Conservation (phyloP, 2,797 vertebrate species). For the Phoeniculus purpureus region DNA sequence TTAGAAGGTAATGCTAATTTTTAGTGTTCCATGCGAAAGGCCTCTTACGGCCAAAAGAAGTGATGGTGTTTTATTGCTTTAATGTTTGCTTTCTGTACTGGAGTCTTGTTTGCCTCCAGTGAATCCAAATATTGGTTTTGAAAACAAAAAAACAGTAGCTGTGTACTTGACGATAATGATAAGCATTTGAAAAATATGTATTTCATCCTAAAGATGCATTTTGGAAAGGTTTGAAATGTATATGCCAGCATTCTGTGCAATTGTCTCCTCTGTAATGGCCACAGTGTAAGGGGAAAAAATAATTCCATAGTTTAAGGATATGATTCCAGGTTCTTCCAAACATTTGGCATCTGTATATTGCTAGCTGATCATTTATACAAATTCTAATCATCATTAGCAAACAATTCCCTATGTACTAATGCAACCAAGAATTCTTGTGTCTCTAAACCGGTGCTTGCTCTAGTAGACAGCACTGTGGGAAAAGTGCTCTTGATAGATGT, state of each 20-base stretch:
- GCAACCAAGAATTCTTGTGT: neutral
- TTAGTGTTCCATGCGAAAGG: slow-evolving; percentile 24
- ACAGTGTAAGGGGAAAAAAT: neutral
- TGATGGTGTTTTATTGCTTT: slow-evolving; percentile 29
- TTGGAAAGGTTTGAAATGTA: neutral
- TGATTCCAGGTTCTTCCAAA: neutral
- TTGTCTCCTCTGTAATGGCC: neutral
- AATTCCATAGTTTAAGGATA: neutral
- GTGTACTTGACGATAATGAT: neutral
- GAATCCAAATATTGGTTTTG: neutral
- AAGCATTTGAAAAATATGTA: neutral
- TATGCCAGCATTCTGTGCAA: neutral
- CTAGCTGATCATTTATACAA: neutral
- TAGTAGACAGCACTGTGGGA: neutral
- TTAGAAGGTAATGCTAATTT: slow-evolving; percentile 51
- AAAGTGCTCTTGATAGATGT: neutral
- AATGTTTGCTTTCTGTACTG: slow-evolving; percentile 4
- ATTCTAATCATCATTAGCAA: neutral
- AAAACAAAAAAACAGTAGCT: neutral
- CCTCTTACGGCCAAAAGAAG: slow-evolving; percentile 23
- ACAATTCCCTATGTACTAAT: neutral
- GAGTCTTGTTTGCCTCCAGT: neutral
- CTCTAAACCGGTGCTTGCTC: neutral
- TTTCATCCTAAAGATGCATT: neutral
- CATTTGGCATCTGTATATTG: neutral